These are phyloP conservation scores for Rallus limicola DNA, from an alignment of 2,113 vertebrate species.

Conservation along the genomic window DNA sequence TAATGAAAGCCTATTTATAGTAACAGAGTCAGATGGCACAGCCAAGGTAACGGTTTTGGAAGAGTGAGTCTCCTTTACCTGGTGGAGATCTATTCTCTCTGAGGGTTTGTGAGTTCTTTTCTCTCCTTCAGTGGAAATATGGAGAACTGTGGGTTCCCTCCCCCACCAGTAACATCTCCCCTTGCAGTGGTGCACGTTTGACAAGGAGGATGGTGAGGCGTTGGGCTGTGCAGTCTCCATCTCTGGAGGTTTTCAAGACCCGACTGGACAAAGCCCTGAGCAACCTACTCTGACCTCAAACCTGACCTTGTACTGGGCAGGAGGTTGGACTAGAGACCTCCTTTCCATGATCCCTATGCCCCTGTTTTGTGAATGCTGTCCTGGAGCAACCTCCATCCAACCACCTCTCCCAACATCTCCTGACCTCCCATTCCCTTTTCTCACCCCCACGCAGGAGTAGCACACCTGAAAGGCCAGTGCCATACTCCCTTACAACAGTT, in stretches of 20 bases:
- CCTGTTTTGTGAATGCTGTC: not conserved
- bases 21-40: not conserved
- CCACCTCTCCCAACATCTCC: not conserved
- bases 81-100: not conserved
- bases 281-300: not conserved
- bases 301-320: not conserved
- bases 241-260: too few relatives aligned
- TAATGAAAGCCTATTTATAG: not conserved
- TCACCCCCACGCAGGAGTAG: too few relatives aligned
- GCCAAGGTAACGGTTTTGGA: not conserved
- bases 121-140: not conserved
- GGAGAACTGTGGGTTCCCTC: not conserved
- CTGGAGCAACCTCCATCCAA: not conserved
- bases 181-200: not conserved
- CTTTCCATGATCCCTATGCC: fast-evolving
- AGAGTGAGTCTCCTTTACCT: not conserved
- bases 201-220: not conserved
- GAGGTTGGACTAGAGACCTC: not conserved
- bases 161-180: not conserved
- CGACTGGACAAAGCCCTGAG: not conserved
- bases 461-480: not conserved
- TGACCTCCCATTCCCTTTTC: not conserved
- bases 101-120: not conserved
- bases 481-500: not conserved
- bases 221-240: not conserved